Percentiles rank a stretch among this genome's conserved stretches.
Conservation (phyloP, 2,888 invertebrate genomes). For the Marronus borbonicus region DNA sequence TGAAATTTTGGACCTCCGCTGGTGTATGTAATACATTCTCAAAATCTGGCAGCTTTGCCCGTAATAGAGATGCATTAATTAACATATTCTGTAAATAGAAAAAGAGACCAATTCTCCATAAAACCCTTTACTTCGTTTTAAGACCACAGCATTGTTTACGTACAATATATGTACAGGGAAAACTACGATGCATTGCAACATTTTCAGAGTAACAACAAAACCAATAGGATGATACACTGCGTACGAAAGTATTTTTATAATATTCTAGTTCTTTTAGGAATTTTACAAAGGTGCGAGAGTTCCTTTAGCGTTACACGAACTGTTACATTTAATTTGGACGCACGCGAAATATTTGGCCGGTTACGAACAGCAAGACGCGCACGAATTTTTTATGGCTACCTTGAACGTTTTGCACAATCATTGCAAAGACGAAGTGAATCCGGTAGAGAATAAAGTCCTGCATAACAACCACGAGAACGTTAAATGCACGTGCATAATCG, state of each 20-base stretch:
- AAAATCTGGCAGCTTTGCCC: too few relatives aligned
- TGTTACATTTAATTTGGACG: constrained; percentile 97
- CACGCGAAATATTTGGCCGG: constrained; percentile 95
- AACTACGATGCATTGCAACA: too few relatives aligned
- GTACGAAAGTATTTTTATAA: constrained; percentile 54
- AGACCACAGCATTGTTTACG: too few relatives aligned
- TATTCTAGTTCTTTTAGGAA: constrained; percentile 71
- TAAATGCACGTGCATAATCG: constrained; percentile 79
- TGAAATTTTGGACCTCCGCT: too few relatives aligned
- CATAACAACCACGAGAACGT: constrained; percentile 28
- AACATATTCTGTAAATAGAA: too few relatives aligned
- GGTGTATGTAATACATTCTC: too few relatives aligned
- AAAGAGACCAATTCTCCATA: too few relatives aligned
- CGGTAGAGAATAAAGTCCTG: constrained; percentile 51
- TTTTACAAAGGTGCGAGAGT: constrained; percentile 94
- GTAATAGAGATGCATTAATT: too few relatives aligned
- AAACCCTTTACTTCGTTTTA: too few relatives aligned
- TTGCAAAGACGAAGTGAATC: constrained; percentile 69
- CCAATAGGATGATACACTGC: not conserved
- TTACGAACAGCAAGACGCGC: constrained; percentile 98
- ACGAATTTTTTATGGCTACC: constrained; percentile 98
- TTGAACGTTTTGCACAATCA: constrained; percentile 93
- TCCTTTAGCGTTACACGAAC: constrained; percentile 89
- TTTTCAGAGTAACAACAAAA: constrained; percentile 11
- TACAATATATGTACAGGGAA: too few relatives aligned